phyloP scores from a whole-genome alignment of 2,113 vertebrate genomes.

The Butorides virescens region DNA sequence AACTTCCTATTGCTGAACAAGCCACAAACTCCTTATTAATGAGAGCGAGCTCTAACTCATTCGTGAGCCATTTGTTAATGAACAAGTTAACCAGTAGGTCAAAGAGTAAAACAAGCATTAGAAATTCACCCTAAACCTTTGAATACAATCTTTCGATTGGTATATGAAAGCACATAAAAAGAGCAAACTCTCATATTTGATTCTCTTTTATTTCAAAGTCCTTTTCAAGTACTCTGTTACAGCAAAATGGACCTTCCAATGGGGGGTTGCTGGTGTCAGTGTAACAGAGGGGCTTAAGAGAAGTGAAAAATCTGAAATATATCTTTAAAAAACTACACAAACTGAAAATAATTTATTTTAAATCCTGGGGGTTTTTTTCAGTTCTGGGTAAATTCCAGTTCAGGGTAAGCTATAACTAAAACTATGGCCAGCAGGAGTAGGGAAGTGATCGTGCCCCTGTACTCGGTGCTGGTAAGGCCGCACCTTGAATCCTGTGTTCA shows the following conservation, averaged over 20 bases:
- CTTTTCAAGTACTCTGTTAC: background rate
- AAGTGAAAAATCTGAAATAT: background rate
- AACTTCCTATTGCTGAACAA: background rate
- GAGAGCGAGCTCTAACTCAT: background rate
- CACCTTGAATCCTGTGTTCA: too few species aligned
- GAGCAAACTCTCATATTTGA: background rate
- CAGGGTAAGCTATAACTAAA: background rate
- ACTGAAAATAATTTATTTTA: background rate
- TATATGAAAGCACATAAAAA: background rate
- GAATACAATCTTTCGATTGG: background rate
- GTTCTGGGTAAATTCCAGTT: background rate
- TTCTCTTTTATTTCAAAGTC: constrained; percentile 1
- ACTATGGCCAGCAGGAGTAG: too few species aligned
- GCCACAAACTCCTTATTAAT: background rate
- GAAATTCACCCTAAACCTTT: background rate
- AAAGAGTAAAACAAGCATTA: background rate
- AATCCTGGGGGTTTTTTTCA: background rate
- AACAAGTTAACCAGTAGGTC: background rate
- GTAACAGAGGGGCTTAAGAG: background rate
- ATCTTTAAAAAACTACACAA: background rate
- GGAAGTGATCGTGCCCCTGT: too few species aligned
- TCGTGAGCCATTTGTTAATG: background rate
- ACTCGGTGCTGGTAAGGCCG: too few species aligned
- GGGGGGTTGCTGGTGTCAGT: background rate
- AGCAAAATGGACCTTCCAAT: background rate